Conservation (phyloP, 1,140 invertebrate genomes). For the Heliconius hewitsoni region DNA sequence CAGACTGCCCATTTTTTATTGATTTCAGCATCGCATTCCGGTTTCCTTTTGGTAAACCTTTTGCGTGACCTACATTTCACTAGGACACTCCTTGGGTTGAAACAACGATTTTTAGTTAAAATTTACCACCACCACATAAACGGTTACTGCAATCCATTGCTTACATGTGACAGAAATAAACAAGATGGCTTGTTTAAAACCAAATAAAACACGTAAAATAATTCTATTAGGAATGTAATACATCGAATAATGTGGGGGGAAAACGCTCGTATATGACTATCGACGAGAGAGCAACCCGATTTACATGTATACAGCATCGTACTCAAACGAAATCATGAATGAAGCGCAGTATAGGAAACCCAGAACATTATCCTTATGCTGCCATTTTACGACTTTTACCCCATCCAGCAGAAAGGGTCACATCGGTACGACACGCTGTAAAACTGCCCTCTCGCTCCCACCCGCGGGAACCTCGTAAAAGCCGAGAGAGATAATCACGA, state of each 20-base stretch:
- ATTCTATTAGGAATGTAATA: conserved; percentile 75
- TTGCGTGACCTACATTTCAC: conserved; percentile 23
- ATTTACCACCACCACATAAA: not conserved
- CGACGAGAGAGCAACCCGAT: conserved; percentile 74
- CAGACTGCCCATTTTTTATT: conserved; percentile 16
- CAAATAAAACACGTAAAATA: conserved; percentile 51
- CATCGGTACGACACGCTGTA: conserved; percentile 72
- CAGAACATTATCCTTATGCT: conserved; percentile 81
- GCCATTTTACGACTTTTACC: conserved; percentile 80
- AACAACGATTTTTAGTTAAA: not conserved
- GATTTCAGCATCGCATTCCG: conserved; percentile 21
- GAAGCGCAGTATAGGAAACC: conserved; percentile 78
- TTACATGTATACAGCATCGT: conserved; percentile 76
- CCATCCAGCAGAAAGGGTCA: conserved; percentile 78
- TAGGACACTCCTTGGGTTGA: not conserved
- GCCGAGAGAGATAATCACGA: conserved; percentile 74
- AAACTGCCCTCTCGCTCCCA: conserved; percentile 63
- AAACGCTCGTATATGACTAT: conserved; percentile 64
- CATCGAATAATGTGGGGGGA: conserved; percentile 59
- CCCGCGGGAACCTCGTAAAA: conserved; percentile 58
- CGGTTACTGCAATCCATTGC: conserved; percentile 15
- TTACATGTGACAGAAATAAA: conserved; percentile 16
- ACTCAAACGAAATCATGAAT: conserved; percentile 81
- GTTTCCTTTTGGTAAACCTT: conserved; percentile 12
- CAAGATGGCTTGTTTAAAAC: conserved; percentile 44